Evolutionary conservation across 2,797 vertebrate genomes (phyloP).

Genomic region (Pseudochromis fuscus): DNA sequence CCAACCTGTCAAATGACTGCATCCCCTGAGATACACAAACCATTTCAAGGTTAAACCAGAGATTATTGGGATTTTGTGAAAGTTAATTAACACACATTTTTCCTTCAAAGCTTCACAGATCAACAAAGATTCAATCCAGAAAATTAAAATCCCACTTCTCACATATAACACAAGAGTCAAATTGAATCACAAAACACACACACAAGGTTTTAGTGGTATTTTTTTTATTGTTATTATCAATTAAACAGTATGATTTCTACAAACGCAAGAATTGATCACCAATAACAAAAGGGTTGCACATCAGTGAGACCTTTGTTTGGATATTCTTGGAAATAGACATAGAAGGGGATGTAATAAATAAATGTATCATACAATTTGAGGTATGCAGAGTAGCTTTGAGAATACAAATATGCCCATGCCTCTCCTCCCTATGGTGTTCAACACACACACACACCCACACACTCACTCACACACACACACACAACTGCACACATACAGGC

Average conservation of each 20-base stretch:
- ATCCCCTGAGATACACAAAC: too few species aligned
- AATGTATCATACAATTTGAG: conserved; percentile 82
- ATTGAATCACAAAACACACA: conserved; percentile 31
- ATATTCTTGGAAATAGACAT: conserved; percentile 80
- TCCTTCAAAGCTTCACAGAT: too few species aligned
- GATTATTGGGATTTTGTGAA: too few species aligned
- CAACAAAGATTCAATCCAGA: too few species aligned
- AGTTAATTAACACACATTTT: too few species aligned
- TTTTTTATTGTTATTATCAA: conserved; percentile 73
- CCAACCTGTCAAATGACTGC: too few species aligned
- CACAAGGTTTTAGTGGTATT: conserved; percentile 50
- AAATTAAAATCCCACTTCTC: too few species aligned
- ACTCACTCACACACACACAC: conserved; percentile 11
- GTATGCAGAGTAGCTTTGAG: conserved; percentile 81
- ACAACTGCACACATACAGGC: conserved; percentile 47
- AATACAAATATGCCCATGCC: conserved; percentile 74
- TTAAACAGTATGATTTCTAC: conserved; percentile 82
- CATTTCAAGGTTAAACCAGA: too few species aligned
- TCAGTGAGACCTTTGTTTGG: conserved; percentile 75
- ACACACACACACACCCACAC: conserved; percentile 28
- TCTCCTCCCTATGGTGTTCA: conserved; percentile 20
- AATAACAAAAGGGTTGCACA: conserved; percentile 81
- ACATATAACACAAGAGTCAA: background rate
- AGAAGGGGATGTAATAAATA: conserved; percentile 76
- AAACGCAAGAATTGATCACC: conserved; percentile 81